A percentile compares a stretch with the other conserved stretches of the same genome.
phyloP scores from a whole-genome alignment of 2,797 vertebrate genomes.

The Sylvia borin region DNA sequence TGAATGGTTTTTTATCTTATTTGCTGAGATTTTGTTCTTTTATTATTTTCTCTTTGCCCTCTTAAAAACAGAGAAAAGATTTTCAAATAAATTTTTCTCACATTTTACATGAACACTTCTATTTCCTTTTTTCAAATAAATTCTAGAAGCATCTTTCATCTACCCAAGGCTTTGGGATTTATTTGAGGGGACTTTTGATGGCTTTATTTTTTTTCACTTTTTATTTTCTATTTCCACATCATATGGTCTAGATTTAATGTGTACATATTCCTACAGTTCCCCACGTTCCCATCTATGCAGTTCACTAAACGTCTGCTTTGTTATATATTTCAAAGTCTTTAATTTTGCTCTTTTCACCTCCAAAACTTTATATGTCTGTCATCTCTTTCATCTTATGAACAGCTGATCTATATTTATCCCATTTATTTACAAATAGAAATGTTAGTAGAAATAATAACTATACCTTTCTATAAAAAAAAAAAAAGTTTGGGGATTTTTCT shows the following conservation, averaged over 20 bases:
- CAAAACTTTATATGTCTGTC: not conserved
- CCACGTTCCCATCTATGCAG: not conserved
- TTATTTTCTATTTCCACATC: not conserved
- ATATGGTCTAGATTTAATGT: not conserved
- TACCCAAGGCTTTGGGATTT: not conserved
- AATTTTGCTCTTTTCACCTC: not conserved
- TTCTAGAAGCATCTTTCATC: not conserved
- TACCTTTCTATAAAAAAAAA: not conserved
- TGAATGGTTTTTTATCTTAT: not conserved
- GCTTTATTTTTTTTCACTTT: not conserved
- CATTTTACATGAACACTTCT: not conserved
- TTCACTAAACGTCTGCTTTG: accelerated
- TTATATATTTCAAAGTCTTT: not conserved
- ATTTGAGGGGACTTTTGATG: not conserved
- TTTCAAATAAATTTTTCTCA: not conserved
- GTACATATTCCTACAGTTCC: not conserved
- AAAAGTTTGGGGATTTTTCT: accelerated
- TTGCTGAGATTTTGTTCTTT: not conserved
- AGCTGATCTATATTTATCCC: not conserved
- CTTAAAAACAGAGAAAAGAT: not conserved
- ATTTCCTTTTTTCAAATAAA: not conserved
- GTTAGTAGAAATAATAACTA: not conserved
- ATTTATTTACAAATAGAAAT: not conserved
- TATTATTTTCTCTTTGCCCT: not conserved
- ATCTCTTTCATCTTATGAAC: not conserved